These are phyloP conservation scores for Axinella damicornis DNA, from an alignment of 37 sponge, comb jelly and placozoan species.

Conservation along the genomic window DNA sequence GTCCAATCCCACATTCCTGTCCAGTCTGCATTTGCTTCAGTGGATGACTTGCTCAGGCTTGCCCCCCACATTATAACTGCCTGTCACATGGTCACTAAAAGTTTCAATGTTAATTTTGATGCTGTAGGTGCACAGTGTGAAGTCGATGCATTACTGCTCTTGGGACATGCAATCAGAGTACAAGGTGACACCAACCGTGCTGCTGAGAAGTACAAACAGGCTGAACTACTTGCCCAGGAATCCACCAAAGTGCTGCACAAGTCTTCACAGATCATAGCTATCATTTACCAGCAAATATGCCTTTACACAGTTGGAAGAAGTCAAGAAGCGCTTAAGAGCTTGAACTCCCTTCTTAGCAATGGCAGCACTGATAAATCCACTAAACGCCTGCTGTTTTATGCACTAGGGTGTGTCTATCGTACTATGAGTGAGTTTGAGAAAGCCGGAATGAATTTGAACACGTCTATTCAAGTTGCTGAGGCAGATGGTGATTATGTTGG, in stretches of 20 bases:
- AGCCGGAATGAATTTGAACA: not conserved
- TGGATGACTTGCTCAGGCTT: no score
- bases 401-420: slow-evolving; percentile 20
- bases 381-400: not conserved
- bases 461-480: not conserved
- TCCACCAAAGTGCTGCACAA: not conserved
- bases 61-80: no score
- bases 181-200: not conserved
- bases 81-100: no score
- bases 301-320: not conserved
- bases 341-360: slow-evolving; percentile 1
- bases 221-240: not conserved
- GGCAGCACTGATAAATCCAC: not conserved
- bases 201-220: slow-evolving; percentile 1
- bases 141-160: no score
- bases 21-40: no score
- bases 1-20: no score
- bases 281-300: slow-evolving; percentile 46
- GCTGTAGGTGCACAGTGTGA: no score
- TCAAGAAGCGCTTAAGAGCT: slow-evolving; percentile 11
- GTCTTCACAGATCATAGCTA: not conserved
- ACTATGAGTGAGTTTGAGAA: slow-evolving; percentile 4
- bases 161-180: slow-evolving; percentile 14
- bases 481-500: not conserved
- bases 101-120: no score